A percentile compares a stretch with the other conserved stretches of the same genome.
Evolutionary conservation across 2,113 vertebrate genomes (phyloP).

Genomic region (Ammospiza nelsoni): DNA sequence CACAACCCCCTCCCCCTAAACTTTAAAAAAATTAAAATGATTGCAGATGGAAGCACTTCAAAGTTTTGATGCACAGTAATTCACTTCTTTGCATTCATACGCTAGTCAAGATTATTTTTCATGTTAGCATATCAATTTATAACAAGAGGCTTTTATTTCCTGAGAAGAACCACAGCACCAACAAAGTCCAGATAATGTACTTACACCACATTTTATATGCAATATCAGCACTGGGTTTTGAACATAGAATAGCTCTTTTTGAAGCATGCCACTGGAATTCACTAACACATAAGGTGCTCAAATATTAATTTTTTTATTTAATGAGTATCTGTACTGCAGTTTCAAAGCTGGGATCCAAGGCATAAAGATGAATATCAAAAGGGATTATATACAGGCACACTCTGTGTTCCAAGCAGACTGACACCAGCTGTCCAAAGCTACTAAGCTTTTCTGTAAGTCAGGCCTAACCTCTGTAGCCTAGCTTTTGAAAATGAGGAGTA

Average conservation of each 20-base stretch:
- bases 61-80: not conserved
- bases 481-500: not conserved
- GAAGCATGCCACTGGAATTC: not conserved
- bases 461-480: not conserved
- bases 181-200: not conserved
- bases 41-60: not conserved
- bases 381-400: not conserved
- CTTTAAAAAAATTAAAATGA: not conserved
- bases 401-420: not conserved
- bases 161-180: not conserved
- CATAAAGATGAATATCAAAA: not conserved
- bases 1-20: accelerated
- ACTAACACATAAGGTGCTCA: not conserved
- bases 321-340: not conserved
- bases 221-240: not conserved
- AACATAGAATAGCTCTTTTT: not conserved
- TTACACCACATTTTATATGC: not conserved
- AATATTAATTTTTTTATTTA: not conserved
- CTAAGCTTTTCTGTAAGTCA: not conserved
- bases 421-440: not conserved
- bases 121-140: not conserved
- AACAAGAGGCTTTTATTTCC: not conserved
- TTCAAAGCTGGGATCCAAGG: not conserved
- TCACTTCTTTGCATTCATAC: not conserved
- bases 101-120: not conserved